These are phyloP conservation scores for Theristicus caerulescens DNA, from an alignment of 2,113 vertebrate species.

Conservation along the genomic window DNA sequence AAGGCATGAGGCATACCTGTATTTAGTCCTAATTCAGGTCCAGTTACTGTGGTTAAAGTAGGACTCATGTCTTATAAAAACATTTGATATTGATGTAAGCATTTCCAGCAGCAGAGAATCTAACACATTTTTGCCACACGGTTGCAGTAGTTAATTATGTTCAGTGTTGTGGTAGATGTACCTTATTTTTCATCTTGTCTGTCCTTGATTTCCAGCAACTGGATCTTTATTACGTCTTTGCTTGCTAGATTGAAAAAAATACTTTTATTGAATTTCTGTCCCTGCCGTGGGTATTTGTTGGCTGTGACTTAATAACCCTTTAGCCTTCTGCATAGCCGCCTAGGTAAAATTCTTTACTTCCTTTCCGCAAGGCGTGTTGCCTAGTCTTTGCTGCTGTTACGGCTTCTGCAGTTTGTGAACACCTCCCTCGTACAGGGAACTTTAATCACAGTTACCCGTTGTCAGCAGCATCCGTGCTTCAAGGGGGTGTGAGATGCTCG, in stretches of 20 bases:
- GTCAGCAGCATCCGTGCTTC: background rate
- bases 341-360: background rate
- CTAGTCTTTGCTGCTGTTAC: background rate
- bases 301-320: background rate
- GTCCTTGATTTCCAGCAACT: background rate
- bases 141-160: background rate
- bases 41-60: background rate
- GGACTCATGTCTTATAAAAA: background rate
- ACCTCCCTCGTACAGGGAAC: fast-evolving
- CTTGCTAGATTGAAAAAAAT: background rate
- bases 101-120: background rate
- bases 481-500: background rate
- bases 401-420: background rate
- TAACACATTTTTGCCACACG: background rate
- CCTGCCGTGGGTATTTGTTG: background rate
- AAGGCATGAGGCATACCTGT: background rate
- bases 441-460: background rate
- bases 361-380: fast-evolving
- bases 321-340: background rate
- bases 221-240: background rate
- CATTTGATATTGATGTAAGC: fast-evolving
- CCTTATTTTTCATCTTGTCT: background rate
- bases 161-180: background rate
- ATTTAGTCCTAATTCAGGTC: background rate
- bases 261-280: background rate